Conservation (phyloP, 2,113 vertebrate genomes). For the Nycticryphes semicollaris region DNA sequence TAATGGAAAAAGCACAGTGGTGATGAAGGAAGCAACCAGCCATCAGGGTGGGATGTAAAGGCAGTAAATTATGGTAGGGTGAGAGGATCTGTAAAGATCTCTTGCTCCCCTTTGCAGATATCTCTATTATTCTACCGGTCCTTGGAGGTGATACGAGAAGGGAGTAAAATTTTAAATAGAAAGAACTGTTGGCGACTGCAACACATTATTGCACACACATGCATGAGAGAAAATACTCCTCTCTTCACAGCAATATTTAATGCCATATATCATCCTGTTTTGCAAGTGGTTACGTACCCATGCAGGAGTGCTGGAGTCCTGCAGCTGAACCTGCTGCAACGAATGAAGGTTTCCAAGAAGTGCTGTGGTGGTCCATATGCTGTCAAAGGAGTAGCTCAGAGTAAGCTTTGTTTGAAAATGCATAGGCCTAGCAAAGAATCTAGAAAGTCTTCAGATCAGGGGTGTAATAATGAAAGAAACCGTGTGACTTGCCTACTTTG, state of each 20-base stretch:
- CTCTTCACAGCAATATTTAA: neutral
- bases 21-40: slow-evolving; percentile 24
- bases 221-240: neutral
- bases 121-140: slow-evolving; percentile 36
- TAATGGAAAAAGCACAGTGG: slow-evolving; percentile 48
- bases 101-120: neutral
- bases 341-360: neutral
- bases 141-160: neutral
- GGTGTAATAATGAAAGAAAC: neutral
- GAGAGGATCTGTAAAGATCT: slow-evolving; percentile 1
- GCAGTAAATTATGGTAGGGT: neutral
- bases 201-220: neutral
- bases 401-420: neutral
- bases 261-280: neutral
- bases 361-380: neutral
- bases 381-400: neutral
- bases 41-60: slow-evolving; percentile 24
- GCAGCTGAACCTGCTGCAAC: neutral
- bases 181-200: neutral
- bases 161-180: neutral
- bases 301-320: neutral
- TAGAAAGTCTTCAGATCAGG: neutral
- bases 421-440: neutral
- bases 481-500: neutral
- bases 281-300: neutral